Percentiles rank a stretch among this genome's conserved stretches.
phyloP scores from a whole-genome alignment of 2,888 invertebrate genomes.

The Dorcus hopei region DNA sequence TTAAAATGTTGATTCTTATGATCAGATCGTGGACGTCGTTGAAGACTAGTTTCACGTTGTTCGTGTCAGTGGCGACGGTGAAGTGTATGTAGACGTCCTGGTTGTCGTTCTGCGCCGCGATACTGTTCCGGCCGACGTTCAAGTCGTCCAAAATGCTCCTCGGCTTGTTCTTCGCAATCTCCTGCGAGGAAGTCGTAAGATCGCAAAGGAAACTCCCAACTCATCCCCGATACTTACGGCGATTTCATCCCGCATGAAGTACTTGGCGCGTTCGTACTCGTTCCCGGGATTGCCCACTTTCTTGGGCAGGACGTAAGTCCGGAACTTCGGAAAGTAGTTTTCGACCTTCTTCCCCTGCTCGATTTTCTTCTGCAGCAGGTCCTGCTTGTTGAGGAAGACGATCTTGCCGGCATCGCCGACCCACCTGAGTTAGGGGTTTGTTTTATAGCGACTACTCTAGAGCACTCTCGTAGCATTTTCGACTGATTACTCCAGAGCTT shows the following conservation, averaged over 20 bases:
- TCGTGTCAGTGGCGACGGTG: constrained; percentile 72
- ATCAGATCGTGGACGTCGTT: constrained; percentile 71
- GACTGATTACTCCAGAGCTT: too few relatives aligned
- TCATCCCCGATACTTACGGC: constrained; percentile 49
- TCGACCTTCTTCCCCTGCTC: constrained; percentile 62
- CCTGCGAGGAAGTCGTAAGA: constrained; percentile 47
- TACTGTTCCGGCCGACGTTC: constrained; percentile 39
- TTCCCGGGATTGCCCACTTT: constrained; percentile 53
- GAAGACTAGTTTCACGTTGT: constrained; percentile 70
- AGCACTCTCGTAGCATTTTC: too few relatives aligned
- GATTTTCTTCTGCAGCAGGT: constrained; percentile 69
- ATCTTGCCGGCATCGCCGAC: constrained; percentile 72
- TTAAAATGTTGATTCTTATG: constrained; percentile 9
- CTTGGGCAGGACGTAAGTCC: constrained; percentile 51
- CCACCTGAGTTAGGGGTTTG: constrained; percentile 53
- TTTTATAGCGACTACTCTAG: too few relatives aligned
- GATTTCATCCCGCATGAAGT: constrained; percentile 67
- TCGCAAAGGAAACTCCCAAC: not conserved
- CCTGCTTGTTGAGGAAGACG: constrained; percentile 81
- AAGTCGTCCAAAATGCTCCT: constrained; percentile 36
- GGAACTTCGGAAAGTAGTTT: constrained; percentile 65
- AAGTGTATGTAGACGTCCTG: constrained; percentile 70
- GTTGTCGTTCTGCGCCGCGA: not conserved
- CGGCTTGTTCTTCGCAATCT: constrained; percentile 55
- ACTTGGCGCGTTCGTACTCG: constrained; percentile 64